Conservation (phyloP, 2,113 vertebrate species). For the Ceratotherium simum region DNA sequence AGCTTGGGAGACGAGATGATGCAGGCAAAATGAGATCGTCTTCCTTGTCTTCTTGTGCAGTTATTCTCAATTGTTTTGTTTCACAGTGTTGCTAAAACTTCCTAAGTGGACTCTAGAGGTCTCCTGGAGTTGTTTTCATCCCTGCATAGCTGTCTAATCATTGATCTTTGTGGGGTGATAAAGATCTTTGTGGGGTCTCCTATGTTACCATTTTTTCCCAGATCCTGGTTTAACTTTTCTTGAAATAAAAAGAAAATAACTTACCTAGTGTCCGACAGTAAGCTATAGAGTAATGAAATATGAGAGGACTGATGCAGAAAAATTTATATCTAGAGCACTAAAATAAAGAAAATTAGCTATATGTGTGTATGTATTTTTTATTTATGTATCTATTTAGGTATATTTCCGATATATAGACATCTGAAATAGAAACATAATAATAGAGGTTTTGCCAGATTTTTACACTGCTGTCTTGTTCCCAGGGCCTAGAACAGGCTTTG, state of each 20-base stretch:
- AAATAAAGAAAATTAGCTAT: background rate
- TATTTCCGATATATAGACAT: background rate
- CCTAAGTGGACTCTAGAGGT: too few relatives aligned
- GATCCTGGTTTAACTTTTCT: background rate
- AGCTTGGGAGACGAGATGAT: background rate
- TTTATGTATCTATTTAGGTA: background rate
- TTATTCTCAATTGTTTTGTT: too few relatives aligned
- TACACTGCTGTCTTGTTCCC: background rate
- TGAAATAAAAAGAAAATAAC: background rate
- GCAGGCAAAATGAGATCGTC: too few relatives aligned
- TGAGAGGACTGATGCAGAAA: background rate
- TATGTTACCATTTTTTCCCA: background rate
- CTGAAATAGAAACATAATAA: background rate
- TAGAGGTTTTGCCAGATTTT: background rate
- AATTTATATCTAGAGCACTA: background rate
- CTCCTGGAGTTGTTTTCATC: too few relatives aligned
- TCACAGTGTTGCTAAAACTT: too few relatives aligned
- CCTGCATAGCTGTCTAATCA: too few relatives aligned
- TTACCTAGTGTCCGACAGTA: background rate
- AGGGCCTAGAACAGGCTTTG: background rate
- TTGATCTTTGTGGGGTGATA: background rate
- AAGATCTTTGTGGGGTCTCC: background rate
- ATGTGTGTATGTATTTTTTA: background rate
- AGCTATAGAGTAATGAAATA: background rate
- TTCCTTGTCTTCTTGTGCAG: too few relatives aligned